Evolutionary conservation across 1,140 invertebrate genomes (phyloP).

Genomic region (Drosophila mauritiana): DNA sequence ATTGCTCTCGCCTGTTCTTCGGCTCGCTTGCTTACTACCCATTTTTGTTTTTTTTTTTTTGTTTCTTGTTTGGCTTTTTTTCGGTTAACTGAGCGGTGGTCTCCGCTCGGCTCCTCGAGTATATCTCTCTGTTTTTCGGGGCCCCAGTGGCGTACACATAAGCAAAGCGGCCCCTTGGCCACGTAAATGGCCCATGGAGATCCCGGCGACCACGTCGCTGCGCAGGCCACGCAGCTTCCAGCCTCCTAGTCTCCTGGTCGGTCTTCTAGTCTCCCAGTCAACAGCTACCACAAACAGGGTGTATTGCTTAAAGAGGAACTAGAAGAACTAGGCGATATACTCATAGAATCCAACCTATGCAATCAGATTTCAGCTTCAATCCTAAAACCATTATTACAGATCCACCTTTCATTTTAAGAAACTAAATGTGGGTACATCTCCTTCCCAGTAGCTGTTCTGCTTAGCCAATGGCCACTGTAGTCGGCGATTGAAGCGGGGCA

Average conservation of each 20-base stretch:
- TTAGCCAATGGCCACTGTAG: conserved; percentile 8
- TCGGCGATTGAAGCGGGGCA: conserved; percentile 1
- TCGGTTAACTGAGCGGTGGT: conserved; percentile 57
- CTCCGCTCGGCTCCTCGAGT: conserved; percentile 17
- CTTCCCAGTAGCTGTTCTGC: not conserved
- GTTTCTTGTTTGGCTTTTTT: conserved; percentile 18
- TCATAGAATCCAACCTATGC: not conserved
- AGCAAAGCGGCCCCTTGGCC: conserved; percentile 71
- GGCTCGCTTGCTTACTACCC: conserved; percentile 16
- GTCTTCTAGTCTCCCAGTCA: conserved; percentile 15
- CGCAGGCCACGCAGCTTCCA: conserved; percentile 21
- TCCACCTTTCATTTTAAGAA: too few relatives aligned
- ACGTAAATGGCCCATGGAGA: conserved; percentile 40
- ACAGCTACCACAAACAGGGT: conserved; percentile 35
- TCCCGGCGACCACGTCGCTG: conserved; percentile 53
- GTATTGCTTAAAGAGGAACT: not conserved
- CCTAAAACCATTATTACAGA: too few relatives aligned
- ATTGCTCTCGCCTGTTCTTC: conserved; percentile 75
- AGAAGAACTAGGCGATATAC: not conserved
- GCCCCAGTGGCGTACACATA: conserved; percentile 59
- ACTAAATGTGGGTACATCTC: not conserved
- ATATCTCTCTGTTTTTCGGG: conserved; percentile 23
- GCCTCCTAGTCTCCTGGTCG: conserved; percentile 20
- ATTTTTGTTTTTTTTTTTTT: not conserved
- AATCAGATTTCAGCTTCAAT: too few relatives aligned